These are phyloP conservation scores for Scelioninae gen. 2 DNA, from an alignment of 2,888 invertebrate genomes.

Conservation along the genomic window DNA sequence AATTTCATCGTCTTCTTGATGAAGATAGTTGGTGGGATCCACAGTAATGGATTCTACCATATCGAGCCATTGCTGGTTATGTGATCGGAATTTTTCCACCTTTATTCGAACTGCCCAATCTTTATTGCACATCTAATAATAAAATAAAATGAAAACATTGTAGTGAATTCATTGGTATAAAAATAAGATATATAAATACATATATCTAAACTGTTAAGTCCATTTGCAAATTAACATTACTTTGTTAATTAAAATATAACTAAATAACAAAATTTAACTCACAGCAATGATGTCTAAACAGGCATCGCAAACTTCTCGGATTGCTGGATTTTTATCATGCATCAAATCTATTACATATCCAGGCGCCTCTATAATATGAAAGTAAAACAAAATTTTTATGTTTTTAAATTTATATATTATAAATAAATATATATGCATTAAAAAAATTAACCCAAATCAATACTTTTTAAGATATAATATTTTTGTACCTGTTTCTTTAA, in stretches of 20 bases:
- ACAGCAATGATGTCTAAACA: constrained; percentile 97
- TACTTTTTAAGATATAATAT: neutral
- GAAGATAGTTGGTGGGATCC: constrained; percentile 76
- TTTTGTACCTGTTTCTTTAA: constrained; percentile 85
- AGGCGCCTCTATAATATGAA: constrained; percentile 84
- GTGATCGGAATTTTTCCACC: constrained; percentile 96
- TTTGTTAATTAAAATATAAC: too few relatives aligned
- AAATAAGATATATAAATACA: neutral
- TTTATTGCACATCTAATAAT: constrained; percentile 82
- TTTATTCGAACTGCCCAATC: constrained; percentile 96
- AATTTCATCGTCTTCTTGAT: constrained; percentile 70
- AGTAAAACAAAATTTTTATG: neutral
- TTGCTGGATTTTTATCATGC: constrained; percentile 96
- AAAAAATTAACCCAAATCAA: neutral
- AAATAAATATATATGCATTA: neutral
- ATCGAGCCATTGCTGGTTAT: constrained; percentile 98
- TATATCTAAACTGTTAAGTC: too few relatives aligned
- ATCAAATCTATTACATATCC: constrained; percentile 97
- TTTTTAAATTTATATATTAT: too few relatives aligned
- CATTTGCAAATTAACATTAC: too few relatives aligned
- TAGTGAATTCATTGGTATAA: neutral
- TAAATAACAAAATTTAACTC: constrained; percentile 71
- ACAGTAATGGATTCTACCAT: constrained; percentile 90
- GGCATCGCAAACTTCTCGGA: constrained; percentile 94
- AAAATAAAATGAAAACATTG: constrained; percentile 6